Base-by-base conservation (phyloP, 1,140 invertebrate species). In the Ceratina australensis region DNA sequence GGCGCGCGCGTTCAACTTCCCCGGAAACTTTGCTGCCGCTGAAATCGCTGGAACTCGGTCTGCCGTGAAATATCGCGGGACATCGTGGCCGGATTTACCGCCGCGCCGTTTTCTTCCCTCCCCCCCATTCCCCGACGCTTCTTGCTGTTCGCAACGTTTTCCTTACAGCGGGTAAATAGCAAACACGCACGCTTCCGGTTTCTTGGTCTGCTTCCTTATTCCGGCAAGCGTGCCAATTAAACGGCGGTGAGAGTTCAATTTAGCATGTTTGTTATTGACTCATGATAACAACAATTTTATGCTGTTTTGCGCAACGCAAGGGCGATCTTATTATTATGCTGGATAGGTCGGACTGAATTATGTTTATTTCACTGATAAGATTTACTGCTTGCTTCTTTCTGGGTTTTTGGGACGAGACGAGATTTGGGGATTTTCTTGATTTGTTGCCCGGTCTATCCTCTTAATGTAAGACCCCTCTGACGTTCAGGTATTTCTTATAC, bases 21-120 rank as follows among this genome's bases (percentile, higher is more conserved):
- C 10, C 8, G 20, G 50, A 42, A 82, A 81, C 33, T 81, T 77
- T 33, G 12, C 26, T 33, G 61, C 61, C 18, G 22, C 20, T 50
- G 24, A 65, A 66, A 72, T 50, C 59, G 57, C 26, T 54, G 49
- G 16, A 56, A 68, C 65, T 81, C 26, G 42, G 18, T 28, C 24
- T 1, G 24, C 57, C 24, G 69, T 72, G 57, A 72, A 72, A 72
- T 49, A 61, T 72, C 57, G 24, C 42, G 33, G 15, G n/a, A 28
- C 57, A 54, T 18, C 10, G 49, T 13, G 26, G 2, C 18, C 24
- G 42, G 26, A 42, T 68, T 33, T 33, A 33, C 66, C 28, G 28
- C 33, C 33, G 33, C 33, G 10, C 2, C 57, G 33, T 50, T 72
- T 49, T 50, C 57, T 10, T 16, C 22, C 42, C 16, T n/a, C 5